phyloP scores from a whole-genome alignment of 2,797 vertebrate genomes.

The Streptopelia turtur region DNA sequence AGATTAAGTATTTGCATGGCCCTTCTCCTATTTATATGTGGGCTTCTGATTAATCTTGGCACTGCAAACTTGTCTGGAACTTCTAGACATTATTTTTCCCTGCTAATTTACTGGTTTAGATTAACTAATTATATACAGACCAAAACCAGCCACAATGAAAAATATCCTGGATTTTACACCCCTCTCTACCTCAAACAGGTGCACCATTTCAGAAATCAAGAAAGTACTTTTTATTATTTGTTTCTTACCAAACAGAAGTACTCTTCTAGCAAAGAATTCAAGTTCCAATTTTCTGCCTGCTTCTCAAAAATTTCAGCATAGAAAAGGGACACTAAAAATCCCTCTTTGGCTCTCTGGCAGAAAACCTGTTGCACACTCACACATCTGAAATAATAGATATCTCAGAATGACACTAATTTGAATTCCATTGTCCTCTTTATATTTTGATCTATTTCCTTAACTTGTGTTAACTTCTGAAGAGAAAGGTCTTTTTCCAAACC shows the following conservation, averaged over 20 bases:
- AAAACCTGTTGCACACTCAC: background rate
- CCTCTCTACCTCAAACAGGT: background rate
- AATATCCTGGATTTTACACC: background rate
- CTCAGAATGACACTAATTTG: background rate
- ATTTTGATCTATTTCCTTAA: background rate
- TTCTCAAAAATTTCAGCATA: background rate
- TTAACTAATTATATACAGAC: background rate
- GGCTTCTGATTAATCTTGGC: background rate
- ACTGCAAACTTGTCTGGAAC: background rate
- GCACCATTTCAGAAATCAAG: background rate
- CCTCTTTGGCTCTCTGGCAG: background rate
- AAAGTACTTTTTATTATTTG: background rate
- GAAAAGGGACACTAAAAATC: background rate
- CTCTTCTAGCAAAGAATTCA: background rate
- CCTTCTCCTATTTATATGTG: background rate
- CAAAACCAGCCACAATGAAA: background rate
- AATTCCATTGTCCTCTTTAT: background rate
- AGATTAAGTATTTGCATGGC: background rate
- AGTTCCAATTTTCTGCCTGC: background rate
- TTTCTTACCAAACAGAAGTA: background rate
- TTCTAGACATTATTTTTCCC: background rate
- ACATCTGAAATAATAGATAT: background rate
- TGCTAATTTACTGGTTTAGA: background rate
- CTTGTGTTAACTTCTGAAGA: background rate
- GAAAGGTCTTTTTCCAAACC: background rate